phyloP scores from a whole-genome alignment of 2,888 invertebrate genomes.

The Caenorhabditis drosophilae region DNA sequence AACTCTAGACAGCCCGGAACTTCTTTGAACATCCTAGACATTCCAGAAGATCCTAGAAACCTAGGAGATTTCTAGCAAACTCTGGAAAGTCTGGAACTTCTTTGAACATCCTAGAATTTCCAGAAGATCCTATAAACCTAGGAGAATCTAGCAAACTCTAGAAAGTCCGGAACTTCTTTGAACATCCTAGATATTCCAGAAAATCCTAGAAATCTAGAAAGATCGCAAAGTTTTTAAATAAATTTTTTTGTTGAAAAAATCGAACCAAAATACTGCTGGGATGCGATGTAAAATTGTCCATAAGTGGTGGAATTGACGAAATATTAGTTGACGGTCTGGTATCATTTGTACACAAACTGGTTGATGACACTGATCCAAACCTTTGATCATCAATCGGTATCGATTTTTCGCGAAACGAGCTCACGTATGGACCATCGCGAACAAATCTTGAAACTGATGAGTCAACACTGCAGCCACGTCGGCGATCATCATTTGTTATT shows the following conservation, averaged over 20 bases:
- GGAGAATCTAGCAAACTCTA: no score
- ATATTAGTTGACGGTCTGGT: constrained; percentile 41
- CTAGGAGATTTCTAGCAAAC: no score
- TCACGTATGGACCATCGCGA: constrained; percentile 51
- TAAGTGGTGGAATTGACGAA: constrained; percentile 39
- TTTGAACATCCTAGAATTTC: no score
- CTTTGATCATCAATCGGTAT: constrained; percentile 29
- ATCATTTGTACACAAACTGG: constrained; percentile 36
- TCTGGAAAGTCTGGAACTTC: no score
- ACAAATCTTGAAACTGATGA: constrained; percentile 42
- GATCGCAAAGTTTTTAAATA: no score
- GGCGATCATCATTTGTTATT: constrained; percentile 25
- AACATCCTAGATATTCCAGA: neutral
- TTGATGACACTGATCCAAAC: constrained; percentile 29
- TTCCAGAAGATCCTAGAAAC: no score
- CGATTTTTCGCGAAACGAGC: constrained; percentile 56
- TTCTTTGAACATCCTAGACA: no score
- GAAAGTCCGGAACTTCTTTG: no score
- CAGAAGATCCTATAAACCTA: no score
- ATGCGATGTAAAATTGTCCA: constrained; percentile 25
- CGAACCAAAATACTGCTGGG: constrained; percentile 29
- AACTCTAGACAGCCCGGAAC: no score
- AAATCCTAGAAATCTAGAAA: no score
- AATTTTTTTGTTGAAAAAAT: no score
- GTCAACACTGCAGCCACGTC: constrained; percentile 47